Evolutionary conservation across 2,797 vertebrate species (phyloP).

Genomic region (Hippocampus kuda): DNA sequence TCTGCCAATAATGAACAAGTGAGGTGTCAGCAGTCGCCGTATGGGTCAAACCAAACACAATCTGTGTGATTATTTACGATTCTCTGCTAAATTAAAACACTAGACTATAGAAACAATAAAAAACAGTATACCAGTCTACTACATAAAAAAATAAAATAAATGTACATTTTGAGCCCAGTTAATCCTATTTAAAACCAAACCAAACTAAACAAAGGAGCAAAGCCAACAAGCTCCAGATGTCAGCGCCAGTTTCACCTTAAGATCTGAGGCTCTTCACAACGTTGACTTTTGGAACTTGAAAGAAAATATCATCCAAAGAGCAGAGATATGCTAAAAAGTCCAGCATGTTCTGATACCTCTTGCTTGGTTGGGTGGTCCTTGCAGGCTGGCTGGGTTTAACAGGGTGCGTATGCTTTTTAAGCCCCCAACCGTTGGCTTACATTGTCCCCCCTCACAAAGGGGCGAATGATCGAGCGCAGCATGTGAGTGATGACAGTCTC

Average conservation of each 20-base stretch:
- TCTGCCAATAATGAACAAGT: conserved; percentile 43
- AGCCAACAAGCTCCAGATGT: background rate
- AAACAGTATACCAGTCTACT: background rate
- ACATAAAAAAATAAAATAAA: background rate
- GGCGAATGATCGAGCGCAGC: conserved; percentile 67
- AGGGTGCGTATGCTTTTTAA: conserved; percentile 59
- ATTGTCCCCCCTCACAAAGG: conserved; percentile 69
- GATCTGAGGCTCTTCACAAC: conserved; percentile 3
- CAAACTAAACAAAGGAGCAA: background rate
- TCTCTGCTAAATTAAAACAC: background rate
- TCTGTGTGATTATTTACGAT: background rate
- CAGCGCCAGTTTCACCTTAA: conserved; percentile 1
- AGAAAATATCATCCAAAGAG: conserved; percentile 4
- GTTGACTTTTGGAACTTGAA: background rate
- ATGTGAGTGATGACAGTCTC: conserved; percentile 62
- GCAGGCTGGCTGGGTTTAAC: conserved; percentile 29
- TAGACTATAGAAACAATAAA: background rate
- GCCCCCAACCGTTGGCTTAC: conserved; percentile 41
- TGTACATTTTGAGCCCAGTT: background rate
- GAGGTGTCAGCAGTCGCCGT: conserved; percentile 54
- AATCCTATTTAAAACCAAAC: background rate
- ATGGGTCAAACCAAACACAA: conserved; percentile 17
- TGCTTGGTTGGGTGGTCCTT: conserved; percentile 34
- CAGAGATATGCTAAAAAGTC: background rate
- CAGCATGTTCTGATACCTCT: conserved; percentile 45